Evolutionary conservation across 2,888 invertebrate genomes (phyloP).

Genomic region (Alsophila aescularia): DNA sequence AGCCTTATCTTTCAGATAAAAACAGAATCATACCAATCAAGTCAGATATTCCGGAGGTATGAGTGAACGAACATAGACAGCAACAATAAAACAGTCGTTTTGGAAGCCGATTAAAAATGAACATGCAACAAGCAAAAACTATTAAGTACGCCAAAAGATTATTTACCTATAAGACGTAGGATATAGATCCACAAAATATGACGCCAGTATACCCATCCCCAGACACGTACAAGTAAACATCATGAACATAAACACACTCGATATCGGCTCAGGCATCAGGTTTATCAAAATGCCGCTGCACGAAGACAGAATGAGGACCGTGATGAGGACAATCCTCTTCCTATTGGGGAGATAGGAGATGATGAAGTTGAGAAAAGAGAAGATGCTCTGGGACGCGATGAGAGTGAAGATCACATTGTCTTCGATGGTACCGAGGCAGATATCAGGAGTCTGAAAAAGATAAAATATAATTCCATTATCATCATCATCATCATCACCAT

Average conservation of each 20-base stretch:
- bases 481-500: too few species aligned
- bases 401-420: conserved; percentile 86
- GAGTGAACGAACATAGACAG: too few species aligned
- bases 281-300: conserved; percentile 76
- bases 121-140: neutral
- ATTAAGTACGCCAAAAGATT: too few species aligned
- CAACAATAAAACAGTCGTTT: too few species aligned
- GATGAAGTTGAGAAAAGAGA: conserved; percentile 85
- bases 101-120: too few species aligned
- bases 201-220: conserved; percentile 75
- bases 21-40: too few species aligned
- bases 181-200: conserved; percentile 75
- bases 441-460: conserved; percentile 59
- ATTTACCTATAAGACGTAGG: conserved; percentile 74
- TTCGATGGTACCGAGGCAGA: conserved; percentile 83
- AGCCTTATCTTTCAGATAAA: too few species aligned
- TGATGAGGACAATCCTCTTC: conserved; percentile 80
- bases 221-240: conserved; percentile 73
- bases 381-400: conserved; percentile 86
- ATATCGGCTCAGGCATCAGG: conserved; percentile 69
- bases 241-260: conserved; percentile 72
- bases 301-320: conserved; percentile 79
- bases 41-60: too few species aligned
- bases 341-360: conserved; percentile 80
- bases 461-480: too few species aligned